Conservation (phyloP, 92 coral and sea anemone genomes). For the Micromussa lordhowensis region DNA sequence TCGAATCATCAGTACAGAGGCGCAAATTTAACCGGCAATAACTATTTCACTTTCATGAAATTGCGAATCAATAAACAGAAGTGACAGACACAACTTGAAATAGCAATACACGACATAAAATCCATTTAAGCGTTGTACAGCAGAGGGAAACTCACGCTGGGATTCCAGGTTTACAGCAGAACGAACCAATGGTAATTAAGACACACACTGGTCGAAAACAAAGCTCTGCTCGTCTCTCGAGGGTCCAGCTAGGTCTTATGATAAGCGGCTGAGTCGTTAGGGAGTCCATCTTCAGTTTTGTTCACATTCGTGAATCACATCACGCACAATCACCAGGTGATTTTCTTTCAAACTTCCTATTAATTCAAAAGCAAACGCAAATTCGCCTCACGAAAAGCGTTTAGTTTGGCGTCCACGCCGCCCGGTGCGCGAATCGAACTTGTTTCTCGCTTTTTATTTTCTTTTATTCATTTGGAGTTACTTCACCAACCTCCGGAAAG, state of each 20-base stretch:
- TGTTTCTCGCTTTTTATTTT: background rate
- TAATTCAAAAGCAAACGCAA: conserved; percentile 38
- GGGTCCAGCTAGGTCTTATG: conserved; percentile 9
- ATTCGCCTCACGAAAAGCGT: background rate
- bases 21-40: background rate
- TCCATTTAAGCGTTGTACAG: background rate
- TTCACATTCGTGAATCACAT: conserved; percentile 8
- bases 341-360: background rate
- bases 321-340: conserved; percentile 28
- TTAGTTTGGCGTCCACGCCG: conserved; percentile 31
- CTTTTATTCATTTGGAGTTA: background rate
- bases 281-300: conserved; percentile 22
- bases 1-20: background rate
- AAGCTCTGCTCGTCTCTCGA: background rate
- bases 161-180: conserved; percentile 2
- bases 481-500: background rate
- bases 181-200: conserved; percentile 22
- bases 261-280: background rate
- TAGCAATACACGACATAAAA: background rate
- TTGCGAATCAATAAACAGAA: background rate
- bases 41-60: background rate
- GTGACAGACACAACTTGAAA: background rate
- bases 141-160: conserved; percentile 22
- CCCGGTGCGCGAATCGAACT: conserved; percentile 18
- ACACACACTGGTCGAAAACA: conserved; percentile 20